Percentiles rank a stretch among this genome's conserved stretches.
Evolutionary conservation across 2,888 invertebrate species (phyloP).

Genomic region (Gisinianus flammeolus): DNA sequence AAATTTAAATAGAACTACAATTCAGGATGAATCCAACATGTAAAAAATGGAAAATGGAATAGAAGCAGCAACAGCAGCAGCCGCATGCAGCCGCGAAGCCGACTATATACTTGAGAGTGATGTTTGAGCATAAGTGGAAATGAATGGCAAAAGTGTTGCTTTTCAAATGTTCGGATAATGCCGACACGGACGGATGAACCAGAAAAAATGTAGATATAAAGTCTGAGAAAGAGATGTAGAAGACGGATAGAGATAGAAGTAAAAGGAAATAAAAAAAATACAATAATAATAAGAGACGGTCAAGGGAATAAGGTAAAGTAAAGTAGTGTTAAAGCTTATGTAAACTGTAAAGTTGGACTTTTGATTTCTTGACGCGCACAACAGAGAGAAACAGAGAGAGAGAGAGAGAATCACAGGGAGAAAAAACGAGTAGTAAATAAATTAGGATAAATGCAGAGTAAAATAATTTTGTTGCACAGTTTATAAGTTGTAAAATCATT

Average conservation of each 20-base stretch:
- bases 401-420: background rate
- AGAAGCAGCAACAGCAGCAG: background rate
- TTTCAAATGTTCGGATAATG: background rate
- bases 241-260: background rate
- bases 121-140: background rate
- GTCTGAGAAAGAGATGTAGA: background rate
- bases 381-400: background rate
- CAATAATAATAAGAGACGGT: background rate
- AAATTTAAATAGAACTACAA: background rate
- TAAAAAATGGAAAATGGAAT: too few relatives aligned
- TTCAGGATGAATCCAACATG: background rate
- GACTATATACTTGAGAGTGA: background rate
- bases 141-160: background rate
- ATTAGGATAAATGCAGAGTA: constrained; percentile 25
- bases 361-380: background rate
- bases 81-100: background rate
- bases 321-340: constrained; percentile 15
- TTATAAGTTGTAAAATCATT: constrained; percentile 33
- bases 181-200: background rate
- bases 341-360: constrained; percentile 17
- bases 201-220: background rate
- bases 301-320: background rate
- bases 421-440: constrained; percentile 1
- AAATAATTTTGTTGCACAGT: constrained; percentile 19
- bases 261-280: background rate